Base-by-base conservation (phyloP, 1,140 invertebrate species). In the Procambarus virginalis region DNA sequence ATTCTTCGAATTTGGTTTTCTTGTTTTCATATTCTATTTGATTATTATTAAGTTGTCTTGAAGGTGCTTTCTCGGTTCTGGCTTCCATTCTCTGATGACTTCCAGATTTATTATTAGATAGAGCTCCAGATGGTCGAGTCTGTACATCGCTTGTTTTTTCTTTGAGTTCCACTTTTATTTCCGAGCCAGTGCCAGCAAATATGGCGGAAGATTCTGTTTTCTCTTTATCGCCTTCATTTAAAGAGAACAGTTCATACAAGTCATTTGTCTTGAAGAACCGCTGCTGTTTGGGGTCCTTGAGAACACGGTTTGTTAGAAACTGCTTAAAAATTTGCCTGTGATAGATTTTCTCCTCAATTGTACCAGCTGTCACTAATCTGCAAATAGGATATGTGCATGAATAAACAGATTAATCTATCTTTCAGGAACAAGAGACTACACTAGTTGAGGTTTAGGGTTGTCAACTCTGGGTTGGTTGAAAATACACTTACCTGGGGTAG, bases 301-400 rank as follows among this genome's bases (percentile, higher is more conserved):
- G 95, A 79, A 99, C 96, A 94, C 97, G 96, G 94, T 99, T 99
- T 48, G 97, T 97, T 46, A 99, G 94, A 92, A 99, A 97, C 93
- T 99, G 96, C 94, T 99, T 99, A 94, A 98, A 99, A 87, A 99
- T 97, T 95, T 99, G 98, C 90, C 97, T 95, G 93, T 98, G 98
- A 94, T 98, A 98, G 92, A 97, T 97, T 94, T 97, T 99, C 95
- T 99, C 98, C 95, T 99, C 98, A 86, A 99, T 98, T 2, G 98
- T 98, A 84, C 98, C 98, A 83, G 97, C 96, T 55, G 97, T 97
- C 46, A 98, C 86, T 46, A 95, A 91, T 45, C 93, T 93, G 90
- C 2, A 89, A 75, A 49, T 5, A 70, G 82, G 84, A 45, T 55
- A 55, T 55, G 12, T 12, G 34, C 34, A 34, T 34, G 34, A 34